phyloP scores from a whole-genome alignment of 2,888 invertebrate species.

The Zygothrica quintamaculata region DNA sequence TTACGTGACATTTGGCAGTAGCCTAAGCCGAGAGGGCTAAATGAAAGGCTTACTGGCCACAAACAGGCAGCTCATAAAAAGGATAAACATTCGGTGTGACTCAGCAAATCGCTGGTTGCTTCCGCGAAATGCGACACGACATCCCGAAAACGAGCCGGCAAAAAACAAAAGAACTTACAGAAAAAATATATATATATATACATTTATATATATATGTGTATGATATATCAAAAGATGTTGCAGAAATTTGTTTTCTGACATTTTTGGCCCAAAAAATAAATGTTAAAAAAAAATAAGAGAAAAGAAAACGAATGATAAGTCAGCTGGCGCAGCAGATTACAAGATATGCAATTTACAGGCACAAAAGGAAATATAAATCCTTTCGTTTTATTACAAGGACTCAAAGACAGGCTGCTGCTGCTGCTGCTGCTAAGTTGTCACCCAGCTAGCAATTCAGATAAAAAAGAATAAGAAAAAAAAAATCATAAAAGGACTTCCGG shows the following conservation, averaged over 20 bases:
- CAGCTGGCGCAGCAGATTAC: slow-evolving; percentile 67
- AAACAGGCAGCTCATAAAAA: slow-evolving; percentile 65
- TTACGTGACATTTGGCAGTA: slow-evolving; percentile 72
- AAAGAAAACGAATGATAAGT: slow-evolving; percentile 50
- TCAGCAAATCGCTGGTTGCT: slow-evolving; percentile 58
- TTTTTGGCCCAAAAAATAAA: slow-evolving; percentile 52
- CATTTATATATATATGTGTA: not conserved
- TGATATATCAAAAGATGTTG: slow-evolving; percentile 43
- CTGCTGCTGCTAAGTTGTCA: slow-evolving; percentile 20
- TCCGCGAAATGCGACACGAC: slow-evolving; percentile 73
- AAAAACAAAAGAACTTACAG: slow-evolving; percentile 9
- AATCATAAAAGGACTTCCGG: slow-evolving; percentile 67
- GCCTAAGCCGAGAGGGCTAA: slow-evolving; percentile 64
- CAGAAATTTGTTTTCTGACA: slow-evolving; percentile 50
- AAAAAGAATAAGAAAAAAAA: not conserved
- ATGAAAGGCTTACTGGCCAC: slow-evolving; percentile 61
- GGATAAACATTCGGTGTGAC: slow-evolving; percentile 64
- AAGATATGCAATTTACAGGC: slow-evolving; percentile 64
- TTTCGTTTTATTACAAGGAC: slow-evolving; percentile 74
- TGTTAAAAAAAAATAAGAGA: not conserved
- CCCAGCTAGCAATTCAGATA: too few species aligned
- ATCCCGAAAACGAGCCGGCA: slow-evolving; percentile 38
- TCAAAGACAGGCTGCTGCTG: slow-evolving; percentile 10
- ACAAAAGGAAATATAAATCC: slow-evolving; percentile 79
- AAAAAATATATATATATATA: slow-evolving; percentile 10